A percentile compares a stretch with the other conserved stretches of the same genome.
phyloP scores from a whole-genome alignment of 1,140 invertebrate genomes.

The Aphidius gifuensis region DNA sequence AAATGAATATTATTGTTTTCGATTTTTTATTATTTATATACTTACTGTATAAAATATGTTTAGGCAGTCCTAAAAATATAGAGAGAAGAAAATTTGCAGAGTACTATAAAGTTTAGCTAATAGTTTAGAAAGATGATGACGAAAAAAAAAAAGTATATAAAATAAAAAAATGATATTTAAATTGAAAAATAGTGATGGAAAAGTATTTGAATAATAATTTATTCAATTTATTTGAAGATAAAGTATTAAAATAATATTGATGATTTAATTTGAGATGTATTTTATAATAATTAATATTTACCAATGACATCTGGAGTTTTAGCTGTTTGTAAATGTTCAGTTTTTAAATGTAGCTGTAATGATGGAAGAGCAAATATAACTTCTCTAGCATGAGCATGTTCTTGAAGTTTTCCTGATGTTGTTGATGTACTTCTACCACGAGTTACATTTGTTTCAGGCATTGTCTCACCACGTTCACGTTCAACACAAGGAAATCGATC shows the following conservation, averaged over 20 bases:
- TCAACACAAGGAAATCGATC: slow-evolving; percentile 86
- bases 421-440: slow-evolving; percentile 51
- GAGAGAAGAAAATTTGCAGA: slow-evolving; percentile 37
- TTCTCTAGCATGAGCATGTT: slow-evolving; percentile 87
- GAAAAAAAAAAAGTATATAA: slow-evolving; percentile 11
- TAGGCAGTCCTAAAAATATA: slow-evolving; percentile 52
- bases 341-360: slow-evolving; percentile 88
- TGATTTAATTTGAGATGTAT: neutral
- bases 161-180: neutral
- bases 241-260: neutral
- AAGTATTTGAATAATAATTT: neutral
- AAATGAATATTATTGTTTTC: too few species aligned
- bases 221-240: neutral
- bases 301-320: slow-evolving; percentile 69
- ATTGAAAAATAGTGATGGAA: neutral
- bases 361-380: slow-evolving; percentile 93
- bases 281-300: slow-evolving; percentile 36
- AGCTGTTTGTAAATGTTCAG: slow-evolving; percentile 80
- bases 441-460: slow-evolving; percentile 42
- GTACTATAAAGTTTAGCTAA: slow-evolving; percentile 20
- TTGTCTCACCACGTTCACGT: slow-evolving; percentile 60
- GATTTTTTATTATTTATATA: slow-evolving; percentile 27
- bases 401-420: slow-evolving; percentile 63
- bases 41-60: slow-evolving; percentile 53
- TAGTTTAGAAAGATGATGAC: slow-evolving; percentile 12